Percentiles rank a stretch among this genome's conserved stretches.
Evolutionary conservation across 2,113 vertebrate genomes (phyloP).

Genomic region (Hirundichthys speculiger): DNA sequence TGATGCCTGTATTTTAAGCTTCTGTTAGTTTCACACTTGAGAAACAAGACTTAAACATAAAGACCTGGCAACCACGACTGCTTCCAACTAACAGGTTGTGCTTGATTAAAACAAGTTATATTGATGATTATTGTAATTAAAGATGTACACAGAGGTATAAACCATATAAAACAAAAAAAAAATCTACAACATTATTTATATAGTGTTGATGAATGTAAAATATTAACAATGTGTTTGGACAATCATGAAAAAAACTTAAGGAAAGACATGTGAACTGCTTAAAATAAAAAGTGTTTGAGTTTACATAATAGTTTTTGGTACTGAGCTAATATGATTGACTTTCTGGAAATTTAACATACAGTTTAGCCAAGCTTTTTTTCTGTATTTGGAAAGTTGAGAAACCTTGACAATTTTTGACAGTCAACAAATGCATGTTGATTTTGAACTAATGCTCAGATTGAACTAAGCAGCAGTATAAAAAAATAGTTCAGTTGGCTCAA

Average conservation of each 20-base stretch:
- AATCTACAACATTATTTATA: slow-evolving; percentile 35
- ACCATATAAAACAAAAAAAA: slow-evolving; percentile 18
- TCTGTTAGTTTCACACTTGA: slow-evolving; percentile 29
- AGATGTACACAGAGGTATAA: slow-evolving; percentile 8
- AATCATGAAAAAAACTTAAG: slow-evolving; percentile 39
- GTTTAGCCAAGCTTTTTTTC: too few relatives aligned
- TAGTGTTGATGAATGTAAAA: slow-evolving; percentile 41
- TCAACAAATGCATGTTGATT: too few relatives aligned
- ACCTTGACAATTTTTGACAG: too few relatives aligned
- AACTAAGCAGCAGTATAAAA: too few relatives aligned
- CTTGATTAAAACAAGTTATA: slow-evolving; percentile 15
- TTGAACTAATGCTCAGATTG: too few relatives aligned
- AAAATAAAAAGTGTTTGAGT: slow-evolving; percentile 45
- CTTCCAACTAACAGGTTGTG: slow-evolving; percentile 20
- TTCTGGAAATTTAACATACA: not conserved
- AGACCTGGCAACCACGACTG: slow-evolving; percentile 6
- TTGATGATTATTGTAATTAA: not conserved
- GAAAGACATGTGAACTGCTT: slow-evolving; percentile 26
- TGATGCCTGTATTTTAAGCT: slow-evolving; percentile 35
- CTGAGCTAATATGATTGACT: not conserved
- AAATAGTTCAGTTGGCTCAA: too few relatives aligned
- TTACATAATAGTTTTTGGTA: slow-evolving; percentile 1
- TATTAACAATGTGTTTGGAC: slow-evolving; percentile 58
- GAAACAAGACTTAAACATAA: slow-evolving; percentile 16
- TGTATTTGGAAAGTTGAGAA: too few relatives aligned